Evolutionary conservation across 1,140 invertebrate species (phyloP), one percentile per base, ranked within the genome.

Genomic region (Cydia strobilella): DNA sequence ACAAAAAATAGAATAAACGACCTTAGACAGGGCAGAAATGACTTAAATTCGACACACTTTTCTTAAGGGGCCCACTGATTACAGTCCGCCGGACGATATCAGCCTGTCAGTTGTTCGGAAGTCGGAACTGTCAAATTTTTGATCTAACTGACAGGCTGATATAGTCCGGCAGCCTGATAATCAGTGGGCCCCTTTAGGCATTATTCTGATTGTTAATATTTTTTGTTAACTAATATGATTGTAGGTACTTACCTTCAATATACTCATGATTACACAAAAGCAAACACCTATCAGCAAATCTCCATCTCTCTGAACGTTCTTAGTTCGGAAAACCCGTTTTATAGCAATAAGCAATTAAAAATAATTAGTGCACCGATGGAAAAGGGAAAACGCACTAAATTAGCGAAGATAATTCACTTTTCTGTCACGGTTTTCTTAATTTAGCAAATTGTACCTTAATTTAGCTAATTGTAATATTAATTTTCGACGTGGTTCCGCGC

Each of bases 321-420:
- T 39, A 15, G 13, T 9, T 20, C 31, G 13, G 0, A 18, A 18
- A 27, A 18, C 27, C 9, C 31, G 6, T 69, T 69, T 10, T 69
- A 69, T 69, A 69, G 15, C 7, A 35, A 12, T 0, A 39, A n/a
- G n/a, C n/a, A n/a, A 69, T 69, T 35, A 69, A 18, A 35, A 42
- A 18, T 69, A 69, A 69, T 69, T 69, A 69, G 65, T 69, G 13
- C 65, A 35, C 54, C 54, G 31, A 31, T 65, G n/a, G 35, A 65
- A 65, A 69, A 39, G 13, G 27, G n/a, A 6, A 35, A 66, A 35
- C 9, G 31, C 13, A 69, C 6, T 31, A 69, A 69, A 35, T 69
- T 69, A 69, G 31, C 65, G 65, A n/a, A 35, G 27, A 39, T n/a
- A 69, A 35, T 69, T 39, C 1, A 39, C 9, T 10, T 39, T 9